These are phyloP conservation scores for Drosophila neutralis DNA, from an alignment of 2,888 invertebrate genomes.

Conservation along the genomic window DNA sequence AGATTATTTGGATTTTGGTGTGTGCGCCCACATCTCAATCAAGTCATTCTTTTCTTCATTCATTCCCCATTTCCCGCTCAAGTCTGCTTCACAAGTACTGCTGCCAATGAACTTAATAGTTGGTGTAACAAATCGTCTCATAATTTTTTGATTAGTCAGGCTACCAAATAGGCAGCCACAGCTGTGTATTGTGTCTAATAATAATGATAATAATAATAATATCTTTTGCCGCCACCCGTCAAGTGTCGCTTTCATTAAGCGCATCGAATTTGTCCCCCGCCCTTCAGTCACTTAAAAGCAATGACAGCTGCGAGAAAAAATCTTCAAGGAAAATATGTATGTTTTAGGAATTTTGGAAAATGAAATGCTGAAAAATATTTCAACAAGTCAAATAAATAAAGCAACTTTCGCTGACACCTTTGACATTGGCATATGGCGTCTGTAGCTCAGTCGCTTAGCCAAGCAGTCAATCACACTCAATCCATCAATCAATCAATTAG, in stretches of 20 bases:
- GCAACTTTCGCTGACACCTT: constrained; percentile 56
- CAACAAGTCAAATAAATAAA: constrained; percentile 61
- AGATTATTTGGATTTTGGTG: constrained; percentile 27
- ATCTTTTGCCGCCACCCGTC: constrained; percentile 17
- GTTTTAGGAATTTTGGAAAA: constrained; percentile 10
- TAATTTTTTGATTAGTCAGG: constrained; percentile 76
- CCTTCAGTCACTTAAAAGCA: constrained; percentile 51
- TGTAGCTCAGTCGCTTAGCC: constrained; percentile 31
- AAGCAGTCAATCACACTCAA: constrained; percentile 55
- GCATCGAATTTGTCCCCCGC: constrained; percentile 61
- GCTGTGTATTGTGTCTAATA: constrained; percentile 1
- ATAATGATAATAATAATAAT: constrained; percentile 31
- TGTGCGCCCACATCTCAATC: constrained; percentile 72
- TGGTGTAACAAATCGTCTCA: constrained; percentile 73
- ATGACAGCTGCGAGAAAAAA: constrained; percentile 59
- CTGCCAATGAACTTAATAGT: constrained; percentile 55
- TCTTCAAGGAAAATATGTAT: constrained; percentile 23
- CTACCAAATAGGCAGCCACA: constrained; percentile 31
- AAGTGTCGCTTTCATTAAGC: constrained; percentile 75
- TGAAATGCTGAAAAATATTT: constrained; percentile 50
- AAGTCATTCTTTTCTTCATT: constrained; percentile 35
- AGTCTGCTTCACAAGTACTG: constrained; percentile 7
- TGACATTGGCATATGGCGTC: constrained; percentile 61
- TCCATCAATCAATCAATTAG: constrained; percentile 69
- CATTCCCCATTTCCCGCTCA: constrained; percentile 2